These are phyloP conservation scores for Oedothorax gibbosus DNA, from an alignment of 1,140 invertebrate genomes.

Conservation along the genomic window DNA sequence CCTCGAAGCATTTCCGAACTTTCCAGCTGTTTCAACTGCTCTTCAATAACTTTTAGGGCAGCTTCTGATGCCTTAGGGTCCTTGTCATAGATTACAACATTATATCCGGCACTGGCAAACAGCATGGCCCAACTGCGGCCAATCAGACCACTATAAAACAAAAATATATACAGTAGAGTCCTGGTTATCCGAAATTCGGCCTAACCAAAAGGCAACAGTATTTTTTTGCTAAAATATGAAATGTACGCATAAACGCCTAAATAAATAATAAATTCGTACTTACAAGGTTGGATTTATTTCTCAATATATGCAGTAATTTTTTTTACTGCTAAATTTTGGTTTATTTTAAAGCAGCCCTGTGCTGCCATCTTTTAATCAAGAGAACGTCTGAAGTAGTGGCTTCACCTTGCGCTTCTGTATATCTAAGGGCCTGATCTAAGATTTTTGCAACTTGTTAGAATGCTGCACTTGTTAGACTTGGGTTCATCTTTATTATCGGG, in stretches of 20 bases:
- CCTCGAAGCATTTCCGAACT: slow-evolving; percentile 80
- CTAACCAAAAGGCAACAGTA: neutral
- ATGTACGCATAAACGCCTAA: neutral
- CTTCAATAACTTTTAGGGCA: slow-evolving; percentile 77
- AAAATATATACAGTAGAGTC: neutral
- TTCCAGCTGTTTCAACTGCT: slow-evolving; percentile 80
- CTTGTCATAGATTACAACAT: slow-evolving; percentile 87
- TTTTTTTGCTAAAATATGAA: neutral
- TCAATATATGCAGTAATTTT: no score
- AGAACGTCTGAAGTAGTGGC: no score
- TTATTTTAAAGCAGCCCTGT: no score
- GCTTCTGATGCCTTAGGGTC: slow-evolving; percentile 78
- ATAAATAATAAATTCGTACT: neutral
- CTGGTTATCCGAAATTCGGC: neutral
- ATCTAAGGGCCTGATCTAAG: no score
- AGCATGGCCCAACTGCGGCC: slow-evolving; percentile 96
- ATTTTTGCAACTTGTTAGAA: no score
- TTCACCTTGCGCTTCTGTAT: no score
- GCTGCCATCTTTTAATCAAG: no score
- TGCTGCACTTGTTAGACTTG: no score
- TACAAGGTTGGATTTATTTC: no score
- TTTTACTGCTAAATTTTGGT: no score
- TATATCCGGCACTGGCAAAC: slow-evolving; percentile 91
- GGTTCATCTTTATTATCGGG: no score
- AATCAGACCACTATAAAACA: slow-evolving; percentile 82